Evolutionary conservation across 2,797 vertebrate species (phyloP), one percentile per base, ranked within the genome.

Genomic region (Sternarchorhynchus goeldii): DNA sequence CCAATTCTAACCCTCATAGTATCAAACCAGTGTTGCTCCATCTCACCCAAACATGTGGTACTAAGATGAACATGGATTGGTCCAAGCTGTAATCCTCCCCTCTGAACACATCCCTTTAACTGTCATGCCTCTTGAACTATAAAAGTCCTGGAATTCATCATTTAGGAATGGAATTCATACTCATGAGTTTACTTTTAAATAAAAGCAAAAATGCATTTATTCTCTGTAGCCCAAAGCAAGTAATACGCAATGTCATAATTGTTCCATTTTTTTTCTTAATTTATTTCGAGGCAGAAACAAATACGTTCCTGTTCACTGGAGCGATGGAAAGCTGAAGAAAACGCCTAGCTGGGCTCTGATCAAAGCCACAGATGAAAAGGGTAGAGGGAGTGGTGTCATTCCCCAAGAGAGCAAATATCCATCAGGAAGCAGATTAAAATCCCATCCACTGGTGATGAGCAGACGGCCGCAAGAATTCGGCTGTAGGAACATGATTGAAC

Each of bases 341-440:
- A 60, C 18, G 25, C 56, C 39, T 65, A 63, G 59, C 73, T 73
- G n/a, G 29, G 45, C n/a, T 74, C 32, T 80, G 77, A 82, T 82
- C 80, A 82, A 77, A 80, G 77, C 31, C 39, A 34, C 50, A 72
- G 73, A 79, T 84, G 60, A 77, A 82, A 80, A 74, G 73, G 74
- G 25, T 70, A 62, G 74, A 77, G 76, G 57, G 36, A 73, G 76
- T 31, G 79, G 73, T 0, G 57, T 32, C 62, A n/a, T 41, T 63
- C 78, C 73, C 73, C 76, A 20, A n/a, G 58, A 56, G 73, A 59
- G 12, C 18, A 21, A 25, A 69, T 65, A 81, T 73, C 68, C 67
- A 76, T 76, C 82, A 68, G 82, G 76, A 75, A 79, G 58, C 79
- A 79, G 79, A 84, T 84, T 81, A 76, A 81, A 81, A 69, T 69